Base-by-base conservation (phyloP, 2,888 invertebrate species). In the Macaria liturata region DNA sequence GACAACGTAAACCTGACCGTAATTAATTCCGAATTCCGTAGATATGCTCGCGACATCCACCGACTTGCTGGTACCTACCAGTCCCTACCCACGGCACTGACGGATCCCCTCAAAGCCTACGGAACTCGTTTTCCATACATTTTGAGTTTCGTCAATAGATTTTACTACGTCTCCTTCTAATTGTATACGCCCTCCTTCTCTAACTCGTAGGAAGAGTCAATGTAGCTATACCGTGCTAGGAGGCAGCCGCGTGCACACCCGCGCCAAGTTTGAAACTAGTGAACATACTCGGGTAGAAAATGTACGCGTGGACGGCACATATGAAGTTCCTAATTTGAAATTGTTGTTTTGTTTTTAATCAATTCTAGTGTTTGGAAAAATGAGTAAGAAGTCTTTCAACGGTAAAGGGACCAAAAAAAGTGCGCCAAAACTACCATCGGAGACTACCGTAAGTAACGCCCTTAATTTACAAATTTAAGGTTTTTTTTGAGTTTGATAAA, bases 121-220 rank as follows among this genome's bases (percentile, higher is more conserved):
- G 54, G 9, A 46, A 61, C 54, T 54, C 4, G 61, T 57, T 59
- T 55, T 59, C 57, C 59, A 59, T 59, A 40, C 46, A 54, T 43
- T 50, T 48, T 50, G 42, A 51, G 9, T 20, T 44, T 46, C 52
- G 49, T 50, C 42, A 44, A 47, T 64, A 49, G 52, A 70, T 55
- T 57, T 70, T 54, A 34, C 39, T 59, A 61, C 61, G 54, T 80
- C 78, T 72, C 72, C 9, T 63, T 83, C 79, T 76, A 67, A 65
- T 59, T 49, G 54, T 47, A 54, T 32, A 9, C 32, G 56, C 72
- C 56, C 64, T 81, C 81, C 69, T 71, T 64, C 54, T 83, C 81
- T 74, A 68, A 65, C 78, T 43, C 64, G 64, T 60, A 58, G 69
- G 59, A 66, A 71, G 75, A 71, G 75, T 75, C 77, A 81, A 77